Evolutionary conservation across 2,888 invertebrate genomes (phyloP), one percentile per base, ranked within the genome.

Genomic region (Cryptus viduatorius): DNA sequence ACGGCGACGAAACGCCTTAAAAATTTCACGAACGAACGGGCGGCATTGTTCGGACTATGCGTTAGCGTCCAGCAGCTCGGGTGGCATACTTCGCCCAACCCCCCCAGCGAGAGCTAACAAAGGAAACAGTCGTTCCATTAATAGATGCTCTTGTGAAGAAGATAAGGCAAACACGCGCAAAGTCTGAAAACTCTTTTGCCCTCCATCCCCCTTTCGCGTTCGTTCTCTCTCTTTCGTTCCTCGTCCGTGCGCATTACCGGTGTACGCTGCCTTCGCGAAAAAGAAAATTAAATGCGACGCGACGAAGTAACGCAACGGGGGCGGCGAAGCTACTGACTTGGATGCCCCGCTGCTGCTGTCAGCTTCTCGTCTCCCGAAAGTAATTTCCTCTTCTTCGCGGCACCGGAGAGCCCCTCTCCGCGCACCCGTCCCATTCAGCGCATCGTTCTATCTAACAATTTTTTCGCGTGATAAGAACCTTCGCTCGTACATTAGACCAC

Each of bases 91-190:
- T 79, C 69, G 61, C 31, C 61, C 12, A 50, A 50, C 61, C 68
- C 61, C 61, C 69, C 48, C 46, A 24, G 37, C 37, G 5, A 37
- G 5, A 37, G 24, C 37, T 76, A 79, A 85, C 84, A 85, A 85
- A 82, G 79, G 82, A 79, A 82, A 82, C 79, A 76, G 73, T 85
- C 79, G 84, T 85, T 85, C 79, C 84, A 85, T 85, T 85, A 85
- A 82, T 82, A 85, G 84, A 82, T 79, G 72, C 76, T 82, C 82
- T 68, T 61, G 76, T 67, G 61, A 71, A 79, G 50, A 56, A 76
- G 76, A 76, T 79, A 77, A 67, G 48, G 67, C 44, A 79, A 79
- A 61, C 61, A 7, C 29, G 14, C 19, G 73, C 53, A 69, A 76
- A 72, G 64, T 31, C 31, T 67, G 71, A 61, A 82, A 79, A 61